Conservation (phyloP, 2,113 vertebrate genomes). For the Stegastes partitus region DNA sequence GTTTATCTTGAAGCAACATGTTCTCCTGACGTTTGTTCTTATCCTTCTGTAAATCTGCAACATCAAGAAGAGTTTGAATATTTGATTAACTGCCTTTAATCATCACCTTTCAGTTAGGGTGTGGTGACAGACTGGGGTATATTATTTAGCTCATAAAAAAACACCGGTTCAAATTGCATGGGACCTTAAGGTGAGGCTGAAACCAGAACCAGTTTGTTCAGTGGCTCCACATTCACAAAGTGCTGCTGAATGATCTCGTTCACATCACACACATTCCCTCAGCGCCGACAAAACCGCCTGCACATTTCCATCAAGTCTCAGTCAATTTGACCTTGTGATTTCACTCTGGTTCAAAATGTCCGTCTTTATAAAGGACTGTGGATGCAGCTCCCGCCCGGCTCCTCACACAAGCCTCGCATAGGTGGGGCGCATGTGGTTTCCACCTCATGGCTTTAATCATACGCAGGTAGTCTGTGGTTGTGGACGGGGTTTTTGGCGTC, state of each 20-base stretch:
- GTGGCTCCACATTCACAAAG: slow-evolving; percentile 21
- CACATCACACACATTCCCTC: slow-evolving; percentile 20
- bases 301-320: slow-evolving; percentile 59
- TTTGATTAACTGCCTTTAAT: slow-evolving; percentile 8
- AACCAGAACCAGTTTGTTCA: slow-evolving; percentile 37
- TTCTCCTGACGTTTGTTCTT: slow-evolving; percentile 10
- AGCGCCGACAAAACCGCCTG: slow-evolving; percentile 31
- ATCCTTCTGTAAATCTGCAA: neutral
- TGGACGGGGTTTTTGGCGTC: slow-evolving; percentile 17
- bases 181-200: slow-evolving; percentile 10
- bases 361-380: slow-evolving; percentile 42
- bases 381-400: slow-evolving; percentile 13
- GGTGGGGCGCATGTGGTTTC: slow-evolving; percentile 53
- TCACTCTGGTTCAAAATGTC: slow-evolving; percentile 49
- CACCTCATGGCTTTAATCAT: slow-evolving; percentile 25
- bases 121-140: slow-evolving; percentile 6
- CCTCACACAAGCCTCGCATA: slow-evolving; percentile 40
- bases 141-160: slow-evolving; percentile 13
- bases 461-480: slow-evolving; percentile 27
- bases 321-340: slow-evolving; percentile 61
- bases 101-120: slow-evolving; percentile 19
- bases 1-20: neutral
- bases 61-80: slow-evolving; percentile 13
- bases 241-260: slow-evolving; percentile 42
- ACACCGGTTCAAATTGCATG: neutral